Base-by-base conservation (phyloP, 2,113 vertebrate genomes). In the Embiotoca jacksoni region DNA sequence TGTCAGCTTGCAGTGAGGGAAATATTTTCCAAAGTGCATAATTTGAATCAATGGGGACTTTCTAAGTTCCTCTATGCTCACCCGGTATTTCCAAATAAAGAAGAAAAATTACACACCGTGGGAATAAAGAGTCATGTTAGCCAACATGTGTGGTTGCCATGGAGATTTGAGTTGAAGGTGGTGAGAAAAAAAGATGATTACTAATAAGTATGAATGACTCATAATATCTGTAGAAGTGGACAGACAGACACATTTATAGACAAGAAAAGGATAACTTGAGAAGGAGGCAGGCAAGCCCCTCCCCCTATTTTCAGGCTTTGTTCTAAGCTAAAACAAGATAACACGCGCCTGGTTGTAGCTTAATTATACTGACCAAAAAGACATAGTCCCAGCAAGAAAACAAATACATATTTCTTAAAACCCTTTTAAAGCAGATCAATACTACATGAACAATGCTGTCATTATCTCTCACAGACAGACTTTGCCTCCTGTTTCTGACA, bases 1-100 rank as follows among this genome's bases (percentile, higher is more conserved):
- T 54, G 54, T 66, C 33, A 56, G 52, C 30, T 60, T 46, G 30
- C 61, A 60, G 41, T 11, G n/a, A 37, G 44, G 31, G 31, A 69
- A 52, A 41, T 52, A 47, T 80, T 83, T 75, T 61, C 64, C 74
- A 72, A 4, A 54, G 44, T 23, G 37, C 16, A 59, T 41, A 35
- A 23, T 71, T 75, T 61, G 30, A 73, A 75, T 70, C 54, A 78
- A 1, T 1, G 7, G 78, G 83, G 80, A 73, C 53, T 89, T 90
- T 89, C 41, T 58, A 57, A 65, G 58, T 89, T 88, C 77, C 65
- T 71, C 60, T 73, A 81, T 62, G 3, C 23, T 74, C 2, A 2
- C 0, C 3, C 2, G 55, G 8, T 32, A 67, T 84, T 74, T 86
- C 78, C 65, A 78, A 72, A 81, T 32, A 44, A 55, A 63, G 68